Evolutionary conservation across 2,113 vertebrate genomes (phyloP).

Genomic region (Narcine bancroftii): DNA sequence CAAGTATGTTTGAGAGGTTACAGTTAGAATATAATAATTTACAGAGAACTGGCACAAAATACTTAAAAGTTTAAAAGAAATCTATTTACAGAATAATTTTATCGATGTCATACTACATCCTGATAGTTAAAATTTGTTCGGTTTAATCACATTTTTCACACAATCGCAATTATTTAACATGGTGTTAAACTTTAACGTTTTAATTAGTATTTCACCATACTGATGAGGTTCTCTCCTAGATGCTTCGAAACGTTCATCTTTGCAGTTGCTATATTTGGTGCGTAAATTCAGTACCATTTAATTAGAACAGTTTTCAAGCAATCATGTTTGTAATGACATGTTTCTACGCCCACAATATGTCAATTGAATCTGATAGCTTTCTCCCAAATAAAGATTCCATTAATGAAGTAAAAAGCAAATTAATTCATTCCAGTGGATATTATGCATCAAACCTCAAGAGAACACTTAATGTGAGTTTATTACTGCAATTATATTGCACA

Average conservation of each 20-base stretch:
- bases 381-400: slow-evolving; percentile 62
- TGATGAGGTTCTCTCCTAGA: background rate
- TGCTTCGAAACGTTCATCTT: background rate
- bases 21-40: background rate
- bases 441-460: slow-evolving; percentile 59
- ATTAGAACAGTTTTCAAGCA: slow-evolving; percentile 24
- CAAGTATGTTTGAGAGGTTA: background rate
- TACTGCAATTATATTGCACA: slow-evolving; percentile 64
- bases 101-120: too few species aligned
- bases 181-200: slow-evolving; percentile 16
- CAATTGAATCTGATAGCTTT: slow-evolving; percentile 61
- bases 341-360: slow-evolving; percentile 63
- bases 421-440: slow-evolving; percentile 60
- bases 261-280: slow-evolving; percentile 28
- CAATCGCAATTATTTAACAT: background rate
- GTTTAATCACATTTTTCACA: slow-evolving; percentile 17
- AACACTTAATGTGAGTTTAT: slow-evolving; percentile 65
- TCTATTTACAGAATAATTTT: background rate
- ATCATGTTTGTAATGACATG: slow-evolving; percentile 45
- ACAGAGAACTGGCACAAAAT: background rate
- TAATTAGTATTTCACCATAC: background rate
- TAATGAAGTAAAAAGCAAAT: slow-evolving; percentile 65
- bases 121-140: background rate
- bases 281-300: background rate
- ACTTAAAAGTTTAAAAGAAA: background rate